Conservation (phyloP, 2,113 vertebrate species). For the Taurulus bubalis region DNA sequence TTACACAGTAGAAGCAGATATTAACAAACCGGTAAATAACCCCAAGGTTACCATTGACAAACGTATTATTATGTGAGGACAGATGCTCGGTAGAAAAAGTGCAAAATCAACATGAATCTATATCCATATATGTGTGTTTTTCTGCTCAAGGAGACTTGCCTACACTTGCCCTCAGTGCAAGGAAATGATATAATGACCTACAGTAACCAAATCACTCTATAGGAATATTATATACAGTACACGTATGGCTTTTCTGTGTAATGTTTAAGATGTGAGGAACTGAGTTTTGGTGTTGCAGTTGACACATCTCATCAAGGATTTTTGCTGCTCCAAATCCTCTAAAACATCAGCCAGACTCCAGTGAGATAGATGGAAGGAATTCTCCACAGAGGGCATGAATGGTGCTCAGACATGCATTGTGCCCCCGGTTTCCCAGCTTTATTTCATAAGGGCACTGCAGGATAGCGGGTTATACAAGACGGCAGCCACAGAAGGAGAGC, state of each 20-base stretch:
- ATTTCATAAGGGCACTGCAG: conserved; percentile 25
- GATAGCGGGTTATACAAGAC: conserved; percentile 35
- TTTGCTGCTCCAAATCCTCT: conserved; percentile 6
- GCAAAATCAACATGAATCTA: background rate
- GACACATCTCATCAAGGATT: conserved; percentile 4
- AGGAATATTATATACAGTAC: background rate
- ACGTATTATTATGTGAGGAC: background rate
- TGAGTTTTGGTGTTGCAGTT: background rate
- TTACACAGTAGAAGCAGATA: background rate
- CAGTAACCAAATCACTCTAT: background rate
- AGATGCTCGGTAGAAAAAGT: background rate
- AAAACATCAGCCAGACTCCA: conserved; percentile 46
- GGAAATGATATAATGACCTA: background rate
- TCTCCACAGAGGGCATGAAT: conserved; percentile 52
- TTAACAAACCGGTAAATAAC: background rate
- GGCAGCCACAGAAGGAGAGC: conserved; percentile 34
- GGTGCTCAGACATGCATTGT: conserved; percentile 51
- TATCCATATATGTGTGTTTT: background rate
- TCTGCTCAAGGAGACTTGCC: background rate
- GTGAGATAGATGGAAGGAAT: conserved; percentile 45
- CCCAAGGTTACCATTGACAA: background rate
- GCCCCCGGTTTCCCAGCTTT: conserved; percentile 14
- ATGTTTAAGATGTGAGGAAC: background rate
- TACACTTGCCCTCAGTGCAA: background rate
- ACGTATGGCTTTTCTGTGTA: background rate